Percentiles rank a stretch among this genome's conserved stretches.
These are phyloP conservation scores for Dicyrtoma fusca DNA, from an alignment of 2,888 invertebrate species.

Conservation along the genomic window DNA sequence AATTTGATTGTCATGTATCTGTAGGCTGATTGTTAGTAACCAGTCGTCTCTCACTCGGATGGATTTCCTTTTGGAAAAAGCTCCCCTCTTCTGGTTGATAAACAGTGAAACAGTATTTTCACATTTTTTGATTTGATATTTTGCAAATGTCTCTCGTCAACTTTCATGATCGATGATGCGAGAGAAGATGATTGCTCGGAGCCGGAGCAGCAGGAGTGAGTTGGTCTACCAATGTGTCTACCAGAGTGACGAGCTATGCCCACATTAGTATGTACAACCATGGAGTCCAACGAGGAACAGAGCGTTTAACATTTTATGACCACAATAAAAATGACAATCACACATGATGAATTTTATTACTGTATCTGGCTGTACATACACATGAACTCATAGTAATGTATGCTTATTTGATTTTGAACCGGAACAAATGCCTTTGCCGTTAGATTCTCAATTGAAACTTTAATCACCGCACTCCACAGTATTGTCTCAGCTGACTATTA, in stretches of 20 bases:
- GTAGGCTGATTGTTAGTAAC: too few relatives aligned
- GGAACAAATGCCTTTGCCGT: conserved; percentile 32
- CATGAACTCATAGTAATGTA: neutral
- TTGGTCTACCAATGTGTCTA: neutral
- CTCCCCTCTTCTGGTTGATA: too few relatives aligned
- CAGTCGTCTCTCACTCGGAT: too few relatives aligned
- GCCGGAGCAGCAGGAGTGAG: neutral
- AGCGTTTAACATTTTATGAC: conserved; percentile 1
- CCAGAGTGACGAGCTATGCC: neutral
- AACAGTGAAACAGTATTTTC: too few relatives aligned
- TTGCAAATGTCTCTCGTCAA: too few relatives aligned
- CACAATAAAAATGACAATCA: conserved; percentile 22
- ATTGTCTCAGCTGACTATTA: conserved; percentile 2
- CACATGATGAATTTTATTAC: conserved; percentile 21
- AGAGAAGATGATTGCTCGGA: neutral
- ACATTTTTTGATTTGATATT: too few relatives aligned
- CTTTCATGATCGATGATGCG: neutral
- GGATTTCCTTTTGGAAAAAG: too few relatives aligned
- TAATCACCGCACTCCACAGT: neutral
- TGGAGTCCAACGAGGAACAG: neutral
- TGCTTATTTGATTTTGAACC: conserved; percentile 34
- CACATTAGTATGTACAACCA: neutral
- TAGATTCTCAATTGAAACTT: conserved; percentile 5
- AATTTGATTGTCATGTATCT: conserved; percentile 11
- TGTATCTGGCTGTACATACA: neutral